phyloP scores from a whole-genome alignment of 2,113 vertebrate species.

The Seriola quinqueradiata region DNA sequence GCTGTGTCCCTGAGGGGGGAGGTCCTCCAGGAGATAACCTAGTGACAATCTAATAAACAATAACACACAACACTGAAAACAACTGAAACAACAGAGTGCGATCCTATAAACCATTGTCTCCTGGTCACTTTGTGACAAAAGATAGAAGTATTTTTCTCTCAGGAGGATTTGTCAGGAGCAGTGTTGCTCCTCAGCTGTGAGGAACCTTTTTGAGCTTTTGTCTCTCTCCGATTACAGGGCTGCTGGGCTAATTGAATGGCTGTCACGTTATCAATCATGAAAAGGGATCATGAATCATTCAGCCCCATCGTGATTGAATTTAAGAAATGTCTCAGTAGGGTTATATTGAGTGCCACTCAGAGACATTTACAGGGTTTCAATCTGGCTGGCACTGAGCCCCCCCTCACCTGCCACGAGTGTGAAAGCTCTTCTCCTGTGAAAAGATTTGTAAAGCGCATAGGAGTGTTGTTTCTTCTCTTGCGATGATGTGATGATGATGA shows the following conservation, averaged over 20 bases:
- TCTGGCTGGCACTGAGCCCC: conserved; percentile 19
- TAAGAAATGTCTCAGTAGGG: conserved; percentile 53
- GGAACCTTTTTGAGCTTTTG: conserved; percentile 28
- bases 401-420: too few relatives aligned
- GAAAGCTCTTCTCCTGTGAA: not conserved
- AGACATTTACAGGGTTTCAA: conserved; percentile 62
- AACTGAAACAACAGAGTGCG: too few relatives aligned
- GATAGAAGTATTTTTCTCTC: conserved; percentile 29
- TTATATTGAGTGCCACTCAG: conserved; percentile 60
- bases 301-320: conserved; percentile 62
- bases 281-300: conserved; percentile 69
- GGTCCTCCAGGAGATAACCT: too few relatives aligned
- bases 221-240: not conserved
- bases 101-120: too few relatives aligned
- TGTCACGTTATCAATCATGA: conserved; percentile 62
- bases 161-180: conserved; percentile 18
- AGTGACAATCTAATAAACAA: too few relatives aligned
- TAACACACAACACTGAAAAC: too few relatives aligned
- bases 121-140: too few relatives aligned
- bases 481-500: too few relatives aligned
- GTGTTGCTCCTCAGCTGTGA: conserved; percentile 1
- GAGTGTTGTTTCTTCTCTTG: too few relatives aligned
- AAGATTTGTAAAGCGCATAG: not conserved
- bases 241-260: conserved; percentile 30
- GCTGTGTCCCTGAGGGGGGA: too few relatives aligned